A percentile compares a stretch with the other conserved stretches of the same genome.
These are phyloP conservation scores for Drosophila melanica DNA, from an alignment of 1,140 invertebrate genomes.

Conservation along the genomic window DNA sequence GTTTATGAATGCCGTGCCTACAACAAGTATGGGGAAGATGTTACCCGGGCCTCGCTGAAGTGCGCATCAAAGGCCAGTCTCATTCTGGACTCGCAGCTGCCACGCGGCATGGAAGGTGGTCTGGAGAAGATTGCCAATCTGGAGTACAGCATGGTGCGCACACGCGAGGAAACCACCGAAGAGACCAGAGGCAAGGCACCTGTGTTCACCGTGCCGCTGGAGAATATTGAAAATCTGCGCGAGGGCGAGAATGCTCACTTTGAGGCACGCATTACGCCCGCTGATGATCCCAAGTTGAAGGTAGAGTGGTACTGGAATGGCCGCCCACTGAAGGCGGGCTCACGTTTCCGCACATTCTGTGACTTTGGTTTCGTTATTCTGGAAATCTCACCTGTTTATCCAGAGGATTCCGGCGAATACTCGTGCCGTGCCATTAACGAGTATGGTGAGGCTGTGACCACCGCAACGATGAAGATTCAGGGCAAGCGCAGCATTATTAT, in stretches of 20 bases:
- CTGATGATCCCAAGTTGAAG: slow-evolving; percentile 97
- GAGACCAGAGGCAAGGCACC: slow-evolving; percentile 93
- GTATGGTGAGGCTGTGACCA: slow-evolving; percentile 97
- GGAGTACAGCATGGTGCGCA: slow-evolving; percentile 93
- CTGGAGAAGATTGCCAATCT: slow-evolving; percentile 96
- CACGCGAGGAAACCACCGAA: slow-evolving; percentile 88
- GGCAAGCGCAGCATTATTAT: slow-evolving; percentile 96
- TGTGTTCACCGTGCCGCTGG: slow-evolving; percentile 94
- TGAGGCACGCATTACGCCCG: slow-evolving; percentile 95
- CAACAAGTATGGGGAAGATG: slow-evolving; percentile 95
- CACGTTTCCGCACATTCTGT: slow-evolving; percentile 96
- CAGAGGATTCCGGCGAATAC: slow-evolving; percentile 97
- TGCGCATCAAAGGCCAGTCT: slow-evolving; percentile 96
- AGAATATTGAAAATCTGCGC: slow-evolving; percentile 92
- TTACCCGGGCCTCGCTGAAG: slow-evolving; percentile 92
- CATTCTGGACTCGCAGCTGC: slow-evolving; percentile 97
- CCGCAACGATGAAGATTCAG: slow-evolving; percentile 94
- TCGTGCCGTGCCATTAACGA: slow-evolving; percentile 95
- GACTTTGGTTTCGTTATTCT: slow-evolving; percentile 97
- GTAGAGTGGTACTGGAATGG: slow-evolving; percentile 98
- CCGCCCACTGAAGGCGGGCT: slow-evolving; percentile 93
- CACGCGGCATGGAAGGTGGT: slow-evolving; percentile 96
- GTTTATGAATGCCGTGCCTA: slow-evolving; percentile 95
- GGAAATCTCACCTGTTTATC: slow-evolving; percentile 97
- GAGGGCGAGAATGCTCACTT: slow-evolving; percentile 97